A percentile compares a stretch with the other conserved stretches of the same genome.
Conservation (phyloP, 2,888 invertebrate species). For the Piscicola geometra region DNA sequence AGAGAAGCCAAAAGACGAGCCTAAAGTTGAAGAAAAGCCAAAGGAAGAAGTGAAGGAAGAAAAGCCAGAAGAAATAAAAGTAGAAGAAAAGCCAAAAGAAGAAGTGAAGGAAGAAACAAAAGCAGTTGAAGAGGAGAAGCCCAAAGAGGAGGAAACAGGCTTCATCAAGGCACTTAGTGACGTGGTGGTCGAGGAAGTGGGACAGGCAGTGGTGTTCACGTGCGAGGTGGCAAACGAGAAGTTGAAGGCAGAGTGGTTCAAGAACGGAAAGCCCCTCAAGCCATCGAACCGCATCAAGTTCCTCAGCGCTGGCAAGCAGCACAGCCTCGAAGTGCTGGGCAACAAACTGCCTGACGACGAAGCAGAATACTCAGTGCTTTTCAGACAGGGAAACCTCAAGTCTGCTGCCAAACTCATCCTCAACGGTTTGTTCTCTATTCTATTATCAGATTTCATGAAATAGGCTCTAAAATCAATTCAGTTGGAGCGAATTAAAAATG, state of each 20-base stretch:
- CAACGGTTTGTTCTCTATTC: too few relatives aligned
- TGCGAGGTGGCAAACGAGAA: slow-evolving; percentile 77
- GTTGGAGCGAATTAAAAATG: too few relatives aligned
- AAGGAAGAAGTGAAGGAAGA: background rate
- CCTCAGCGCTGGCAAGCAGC: slow-evolving; percentile 53
- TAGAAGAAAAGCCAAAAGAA: slow-evolving; percentile 10
- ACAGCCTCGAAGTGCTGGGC: slow-evolving; percentile 79
- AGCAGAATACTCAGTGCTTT: slow-evolving; percentile 47
- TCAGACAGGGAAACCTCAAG: slow-evolving; percentile 46
- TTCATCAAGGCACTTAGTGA: slow-evolving; percentile 51
- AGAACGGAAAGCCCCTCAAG: slow-evolving; percentile 39
- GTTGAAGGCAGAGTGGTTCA: slow-evolving; percentile 71
- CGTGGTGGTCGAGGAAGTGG: slow-evolving; percentile 48
- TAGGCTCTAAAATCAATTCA: too few relatives aligned
- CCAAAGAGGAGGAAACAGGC: slow-evolving; percentile 46
- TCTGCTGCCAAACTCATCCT: slow-evolving; percentile 49
- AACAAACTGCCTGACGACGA: slow-evolving; percentile 63
- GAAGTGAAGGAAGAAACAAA: background rate
- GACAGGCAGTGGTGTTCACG: slow-evolving; percentile 59
- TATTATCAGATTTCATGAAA: too few relatives aligned
- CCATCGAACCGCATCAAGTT: slow-evolving; percentile 40
- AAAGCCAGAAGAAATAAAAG: background rate
- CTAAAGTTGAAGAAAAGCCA: background rate
- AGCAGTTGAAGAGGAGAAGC: background rate
- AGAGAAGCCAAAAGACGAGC: background rate